These are phyloP conservation scores for Paratilapia polleni DNA, from an alignment of 2,113 vertebrate species.

Conservation along the genomic window DNA sequence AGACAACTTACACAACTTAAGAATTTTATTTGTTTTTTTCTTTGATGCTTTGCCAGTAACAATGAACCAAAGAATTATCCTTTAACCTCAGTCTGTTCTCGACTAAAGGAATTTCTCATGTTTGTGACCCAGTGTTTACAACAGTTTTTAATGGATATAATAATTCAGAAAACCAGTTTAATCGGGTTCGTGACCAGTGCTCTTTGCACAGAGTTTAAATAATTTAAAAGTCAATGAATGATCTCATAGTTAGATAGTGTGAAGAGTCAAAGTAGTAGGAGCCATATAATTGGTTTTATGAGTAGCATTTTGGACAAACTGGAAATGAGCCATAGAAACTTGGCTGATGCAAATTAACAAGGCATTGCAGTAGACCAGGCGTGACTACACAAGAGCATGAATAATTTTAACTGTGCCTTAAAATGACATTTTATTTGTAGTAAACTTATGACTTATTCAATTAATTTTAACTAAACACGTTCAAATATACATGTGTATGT, in stretches of 20 bases:
- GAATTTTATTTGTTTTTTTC: background rate
- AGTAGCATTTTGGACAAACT: constrained; percentile 13
- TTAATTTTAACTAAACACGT: too few relatives aligned
- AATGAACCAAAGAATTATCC: background rate
- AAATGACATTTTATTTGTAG: too few relatives aligned
- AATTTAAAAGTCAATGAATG: constrained; percentile 8
- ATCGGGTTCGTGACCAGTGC: background rate
- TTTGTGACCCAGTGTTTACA: background rate
- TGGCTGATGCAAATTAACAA: constrained; percentile 20
- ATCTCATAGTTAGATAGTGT: background rate
- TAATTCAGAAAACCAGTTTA: background rate
- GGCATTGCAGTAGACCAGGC: background rate
- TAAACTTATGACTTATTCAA: too few relatives aligned
- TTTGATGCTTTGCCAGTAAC: background rate
- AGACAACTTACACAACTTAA: too few relatives aligned
- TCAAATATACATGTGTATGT: too few relatives aligned
- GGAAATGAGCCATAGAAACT: constrained; percentile 16
- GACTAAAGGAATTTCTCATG: background rate
- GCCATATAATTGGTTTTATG: background rate
- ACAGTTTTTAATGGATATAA: background rate
- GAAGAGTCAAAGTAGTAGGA: background rate
- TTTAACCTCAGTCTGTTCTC: too few relatives aligned
- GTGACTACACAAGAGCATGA: background rate
- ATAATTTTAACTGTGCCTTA: too few relatives aligned
- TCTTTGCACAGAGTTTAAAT: constrained; percentile 6